These are phyloP conservation scores for Melanotaenia duboulayi DNA, from an alignment of 2,113 vertebrate species.

Conservation along the genomic window DNA sequence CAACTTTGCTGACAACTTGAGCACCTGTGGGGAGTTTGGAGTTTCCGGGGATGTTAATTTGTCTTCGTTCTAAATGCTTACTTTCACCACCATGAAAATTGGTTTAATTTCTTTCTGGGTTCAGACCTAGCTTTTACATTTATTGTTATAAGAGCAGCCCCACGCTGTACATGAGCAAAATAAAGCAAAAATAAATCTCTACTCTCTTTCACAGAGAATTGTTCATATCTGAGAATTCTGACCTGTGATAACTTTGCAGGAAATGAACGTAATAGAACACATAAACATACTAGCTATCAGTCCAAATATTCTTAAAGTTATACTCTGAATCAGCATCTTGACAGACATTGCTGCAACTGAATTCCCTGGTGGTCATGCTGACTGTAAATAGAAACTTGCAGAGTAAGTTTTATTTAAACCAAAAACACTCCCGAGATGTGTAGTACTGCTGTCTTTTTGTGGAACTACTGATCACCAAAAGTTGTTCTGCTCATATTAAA, in stretches of 20 bases:
- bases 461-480: slow-evolving; percentile 29
- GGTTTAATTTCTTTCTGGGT: background rate
- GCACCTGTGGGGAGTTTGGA: slow-evolving; percentile 5
- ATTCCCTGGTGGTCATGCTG: slow-evolving; percentile 41
- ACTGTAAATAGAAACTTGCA: slow-evolving; percentile 66
- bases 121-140: background rate
- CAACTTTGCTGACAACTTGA: slow-evolving; percentile 3
- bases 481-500: background rate
- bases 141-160: slow-evolving; percentile 14
- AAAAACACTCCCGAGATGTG: slow-evolving; percentile 20
- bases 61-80: slow-evolving; percentile 20
- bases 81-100: slow-evolving; percentile 9
- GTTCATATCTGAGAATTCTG: slow-evolving; percentile 5
- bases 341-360: background rate
- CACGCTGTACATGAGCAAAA: background rate
- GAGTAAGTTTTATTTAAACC: slow-evolving; percentile 35
- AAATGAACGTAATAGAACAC: background rate
- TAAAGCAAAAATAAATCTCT: no score
- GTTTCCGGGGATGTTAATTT: slow-evolving; percentile 6
- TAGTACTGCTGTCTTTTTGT: slow-evolving; percentile 18
- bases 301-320: background rate
- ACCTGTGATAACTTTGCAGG: background rate
- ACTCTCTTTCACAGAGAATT: background rate
- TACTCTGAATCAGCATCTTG: slow-evolving; percentile 5
- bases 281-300: background rate